phyloP scores from a whole-genome alignment of 2,113 vertebrate genomes.

The Serilophus lunatus region DNA sequence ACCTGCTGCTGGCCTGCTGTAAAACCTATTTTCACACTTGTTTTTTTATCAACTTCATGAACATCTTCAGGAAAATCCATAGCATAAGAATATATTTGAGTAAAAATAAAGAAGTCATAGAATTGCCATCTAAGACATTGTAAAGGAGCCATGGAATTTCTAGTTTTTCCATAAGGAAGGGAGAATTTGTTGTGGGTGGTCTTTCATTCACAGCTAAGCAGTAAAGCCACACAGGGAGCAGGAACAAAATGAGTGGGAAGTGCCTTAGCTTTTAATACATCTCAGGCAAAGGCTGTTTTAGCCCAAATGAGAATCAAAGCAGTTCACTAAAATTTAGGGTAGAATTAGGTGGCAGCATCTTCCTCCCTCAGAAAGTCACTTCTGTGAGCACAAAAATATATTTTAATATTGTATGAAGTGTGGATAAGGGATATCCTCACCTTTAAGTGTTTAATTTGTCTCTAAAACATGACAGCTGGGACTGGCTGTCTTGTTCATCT shows the following conservation, averaged over 20 bases:
- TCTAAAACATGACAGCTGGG: neutral
- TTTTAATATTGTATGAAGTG: neutral
- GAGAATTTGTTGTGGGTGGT: neutral
- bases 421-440: neutral
- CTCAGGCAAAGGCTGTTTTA: neutral
- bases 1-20: neutral
- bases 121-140: neutral
- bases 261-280: neutral
- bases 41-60: neutral
- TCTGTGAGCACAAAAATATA: neutral
- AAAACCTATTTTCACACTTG: neutral
- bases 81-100: neutral
- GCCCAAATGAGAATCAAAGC: neutral
- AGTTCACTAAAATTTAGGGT: neutral
- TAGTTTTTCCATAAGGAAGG: neutral
- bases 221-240: neutral
- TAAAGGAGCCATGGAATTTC: neutral
- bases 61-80: neutral
- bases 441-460: neutral
- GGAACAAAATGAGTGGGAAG: neutral
- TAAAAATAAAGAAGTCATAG: neutral
- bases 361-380: neutral
- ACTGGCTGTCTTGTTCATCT: neutral
- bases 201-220: neutral
- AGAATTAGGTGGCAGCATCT: neutral